phyloP scores from a whole-genome alignment of 1,140 invertebrate genomes.

The Rhyacophila brunnea region DNA sequence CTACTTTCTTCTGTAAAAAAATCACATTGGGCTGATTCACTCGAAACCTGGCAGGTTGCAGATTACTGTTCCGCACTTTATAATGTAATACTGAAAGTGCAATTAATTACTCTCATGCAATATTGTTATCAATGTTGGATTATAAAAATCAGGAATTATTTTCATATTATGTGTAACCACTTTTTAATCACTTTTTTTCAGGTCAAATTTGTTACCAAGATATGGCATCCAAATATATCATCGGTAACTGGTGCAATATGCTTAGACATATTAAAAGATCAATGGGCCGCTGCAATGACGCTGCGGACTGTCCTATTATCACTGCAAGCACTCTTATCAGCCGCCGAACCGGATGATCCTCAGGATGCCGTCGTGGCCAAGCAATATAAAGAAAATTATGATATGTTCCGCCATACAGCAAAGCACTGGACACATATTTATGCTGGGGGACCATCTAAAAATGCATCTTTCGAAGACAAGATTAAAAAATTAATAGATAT shows the following conservation, averaged over 20 bases:
- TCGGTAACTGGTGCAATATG: slow-evolving; percentile 99
- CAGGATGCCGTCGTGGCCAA: slow-evolving; percentile 96
- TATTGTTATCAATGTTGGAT: too few relatives aligned
- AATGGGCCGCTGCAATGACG: slow-evolving; percentile 99
- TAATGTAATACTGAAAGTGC: too few relatives aligned
- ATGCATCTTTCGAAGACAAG: slow-evolving; percentile 78
- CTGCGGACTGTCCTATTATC: slow-evolving; percentile 92
- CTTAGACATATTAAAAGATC: slow-evolving; percentile 98
- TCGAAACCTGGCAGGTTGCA: too few relatives aligned
- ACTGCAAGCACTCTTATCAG: slow-evolving; percentile 86
- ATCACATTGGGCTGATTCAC: too few relatives aligned
- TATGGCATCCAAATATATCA: slow-evolving; percentile 99
- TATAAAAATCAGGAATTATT: too few relatives aligned
- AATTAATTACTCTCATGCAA: too few relatives aligned
- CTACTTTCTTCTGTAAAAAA: too few relatives aligned
- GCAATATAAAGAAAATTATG: slow-evolving; percentile 88
- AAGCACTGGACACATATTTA: slow-evolving; percentile 94
- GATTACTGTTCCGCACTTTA: too few relatives aligned
- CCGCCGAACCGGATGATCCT: slow-evolving; percentile 95
- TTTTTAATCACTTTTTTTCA: slow-evolving; percentile 43
- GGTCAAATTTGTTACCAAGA: slow-evolving; percentile 93
- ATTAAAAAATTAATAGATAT: slow-evolving; percentile 81
- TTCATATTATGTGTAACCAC: too few relatives aligned
- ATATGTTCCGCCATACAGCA: slow-evolving; percentile 87
- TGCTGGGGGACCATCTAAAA: slow-evolving; percentile 78